Conservation (phyloP, 2,888 invertebrate species). For the Drosophila yooni region DNA sequence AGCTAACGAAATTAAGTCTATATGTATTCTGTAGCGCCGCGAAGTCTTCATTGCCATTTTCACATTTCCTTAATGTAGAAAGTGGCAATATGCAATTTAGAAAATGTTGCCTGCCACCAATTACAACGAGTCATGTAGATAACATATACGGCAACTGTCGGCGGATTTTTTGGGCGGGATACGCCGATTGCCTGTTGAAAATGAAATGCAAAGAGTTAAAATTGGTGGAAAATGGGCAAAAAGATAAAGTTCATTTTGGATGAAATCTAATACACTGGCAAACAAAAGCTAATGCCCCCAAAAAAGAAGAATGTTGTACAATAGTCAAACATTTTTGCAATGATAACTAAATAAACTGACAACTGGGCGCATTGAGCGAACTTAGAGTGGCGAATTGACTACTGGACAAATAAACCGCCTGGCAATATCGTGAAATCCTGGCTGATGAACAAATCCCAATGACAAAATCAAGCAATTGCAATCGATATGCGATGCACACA, state of each 20-base stretch:
- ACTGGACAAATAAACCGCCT: slow-evolving; percentile 49
- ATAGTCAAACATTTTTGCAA: slow-evolving; percentile 66
- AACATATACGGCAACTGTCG: slow-evolving; percentile 10
- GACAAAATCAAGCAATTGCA: slow-evolving; percentile 81
- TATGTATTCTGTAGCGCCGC: background rate
- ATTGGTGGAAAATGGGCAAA: slow-evolving; percentile 32
- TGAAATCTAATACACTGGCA: background rate
- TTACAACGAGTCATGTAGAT: slow-evolving; percentile 43
- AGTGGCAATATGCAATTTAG: slow-evolving; percentile 39
- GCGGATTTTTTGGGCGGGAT: background rate
- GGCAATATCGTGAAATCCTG: slow-evolving; percentile 67
- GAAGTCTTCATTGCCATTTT: background rate
- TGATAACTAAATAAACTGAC: slow-evolving; percentile 75
- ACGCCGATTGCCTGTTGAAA: slow-evolving; percentile 53
- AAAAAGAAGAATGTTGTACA: slow-evolving; percentile 41
- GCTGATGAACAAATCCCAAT: slow-evolving; percentile 78
- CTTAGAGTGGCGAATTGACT: slow-evolving; percentile 19
- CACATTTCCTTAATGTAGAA: background rate
- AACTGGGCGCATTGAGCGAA: slow-evolving; percentile 19
- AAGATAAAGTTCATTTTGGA: slow-evolving; percentile 19
- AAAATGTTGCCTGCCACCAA: slow-evolving; percentile 53
- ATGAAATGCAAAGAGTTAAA: slow-evolving; percentile 52
- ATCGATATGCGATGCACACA: slow-evolving; percentile 61
- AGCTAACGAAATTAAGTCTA: background rate
- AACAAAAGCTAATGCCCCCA: background rate